Base-by-base conservation (phyloP, 2,797 vertebrate species). In the Labroides dimidiatus region DNA sequence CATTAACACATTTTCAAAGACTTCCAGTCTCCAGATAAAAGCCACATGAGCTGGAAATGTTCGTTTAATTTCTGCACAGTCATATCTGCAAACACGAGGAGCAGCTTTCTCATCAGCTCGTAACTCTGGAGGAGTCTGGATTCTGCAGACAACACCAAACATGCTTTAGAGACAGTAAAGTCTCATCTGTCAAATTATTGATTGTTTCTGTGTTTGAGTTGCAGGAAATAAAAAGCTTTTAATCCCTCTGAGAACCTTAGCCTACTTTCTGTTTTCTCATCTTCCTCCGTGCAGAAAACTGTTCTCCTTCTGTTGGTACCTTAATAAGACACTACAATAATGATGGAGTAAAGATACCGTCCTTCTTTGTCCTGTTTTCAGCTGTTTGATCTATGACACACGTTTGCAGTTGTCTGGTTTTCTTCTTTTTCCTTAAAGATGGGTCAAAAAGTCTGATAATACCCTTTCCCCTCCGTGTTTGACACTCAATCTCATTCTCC, bases 301-400 rank as follows among this genome's bases (percentile, higher is more conserved):
- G 43, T 33, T 52, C 42, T 59, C 37, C 19, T 41, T 42, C 21
- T 43, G 48, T n/a, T 45, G 58, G 77, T 72, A 24, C 56, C 4
- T 3, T 30, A 48, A 74, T 64, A 71, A 81, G 27, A 60, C 36
- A 52, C 63, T 51, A 36, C 45, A 50, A 30, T 50, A 52, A 48
- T 66, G 66, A 78, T 59, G n/a, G 41, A 72, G 69, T 45, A 58
- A 69, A 66, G 77, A 84, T 60, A 56, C 64, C 44, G 60, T 72
- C 60, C 23, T 75, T 76, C 68, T 33, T 16, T 51, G 63, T 51
- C 50, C 72, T 67, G 47, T 80, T 84, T 84, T 50, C 48, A 59
- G 58, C 56, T 41, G 68, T 53, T 17, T 84, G 79, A 85, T 88
- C 70, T 75, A 69, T 74, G 71, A 64, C 63, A 61, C 67, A 58